phyloP scores from a whole-genome alignment of 2,797 vertebrate genomes.

The Zalophus californianus region DNA sequence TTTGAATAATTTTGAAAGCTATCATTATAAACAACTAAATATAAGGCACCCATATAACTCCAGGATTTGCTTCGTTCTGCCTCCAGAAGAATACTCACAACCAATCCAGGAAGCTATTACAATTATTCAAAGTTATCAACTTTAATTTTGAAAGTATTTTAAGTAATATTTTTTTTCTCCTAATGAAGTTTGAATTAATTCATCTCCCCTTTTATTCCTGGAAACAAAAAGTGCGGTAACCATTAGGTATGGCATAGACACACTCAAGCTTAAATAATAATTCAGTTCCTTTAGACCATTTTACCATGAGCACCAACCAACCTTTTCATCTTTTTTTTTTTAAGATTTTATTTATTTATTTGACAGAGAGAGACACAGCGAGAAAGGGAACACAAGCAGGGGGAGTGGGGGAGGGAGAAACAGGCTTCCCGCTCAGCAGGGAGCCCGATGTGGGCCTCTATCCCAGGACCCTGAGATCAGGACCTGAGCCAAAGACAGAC shows the following conservation, averaged over 20 bases:
- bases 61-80: neutral
- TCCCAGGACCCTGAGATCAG: too few relatives aligned
- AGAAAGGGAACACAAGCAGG: too few relatives aligned
- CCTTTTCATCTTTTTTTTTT: conserved; percentile 26
- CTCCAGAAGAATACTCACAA: neutral
- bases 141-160: neutral
- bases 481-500: too few relatives aligned
- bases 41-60: neutral
- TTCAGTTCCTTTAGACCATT: neutral
- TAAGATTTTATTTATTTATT: neutral
- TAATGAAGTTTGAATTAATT: conserved; percentile 46
- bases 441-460: too few relatives aligned
- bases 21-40: neutral
- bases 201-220: neutral
- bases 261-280: neutral
- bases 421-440: too few relatives aligned
- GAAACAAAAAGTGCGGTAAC: neutral
- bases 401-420: too few relatives aligned
- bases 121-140: neutral
- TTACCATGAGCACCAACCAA: neutral
- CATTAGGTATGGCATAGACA: neutral
- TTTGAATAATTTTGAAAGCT: neutral
- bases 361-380: too few relatives aligned
- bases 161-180: neutral
- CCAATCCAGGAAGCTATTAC: neutral